A percentile compares a stretch with the other conserved stretches of the same genome.
phyloP scores from a whole-genome alignment of 2,113 vertebrate genomes.

The Atractosteus spatula region DNA sequence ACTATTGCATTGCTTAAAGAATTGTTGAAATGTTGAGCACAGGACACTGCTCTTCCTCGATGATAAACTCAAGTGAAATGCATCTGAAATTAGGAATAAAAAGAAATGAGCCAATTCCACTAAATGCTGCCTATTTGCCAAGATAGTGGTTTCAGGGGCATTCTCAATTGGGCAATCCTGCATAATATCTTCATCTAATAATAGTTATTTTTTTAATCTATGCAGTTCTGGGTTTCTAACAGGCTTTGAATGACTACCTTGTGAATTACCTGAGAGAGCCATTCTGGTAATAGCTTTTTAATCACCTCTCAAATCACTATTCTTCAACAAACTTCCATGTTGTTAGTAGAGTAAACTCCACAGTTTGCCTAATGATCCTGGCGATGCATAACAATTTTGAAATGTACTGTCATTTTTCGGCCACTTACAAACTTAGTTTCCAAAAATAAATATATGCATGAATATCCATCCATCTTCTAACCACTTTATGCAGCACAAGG shows the following conservation, averaged over 20 bases:
- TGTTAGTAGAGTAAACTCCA: slow-evolving; percentile 38
- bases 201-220: slow-evolving; percentile 51
- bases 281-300: slow-evolving; percentile 65
- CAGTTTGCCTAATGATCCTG: slow-evolving; percentile 40
- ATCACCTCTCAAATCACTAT: slow-evolving; percentile 62
- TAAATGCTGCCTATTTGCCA: slow-evolving; percentile 46
- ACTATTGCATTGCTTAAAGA: too few relatives aligned
- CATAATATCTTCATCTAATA: slow-evolving; percentile 61
- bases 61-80: slow-evolving; percentile 14
- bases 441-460: too few relatives aligned
- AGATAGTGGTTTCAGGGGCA: slow-evolving; percentile 37
- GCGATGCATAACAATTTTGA: slow-evolving; percentile 20
- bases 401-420: not conserved
- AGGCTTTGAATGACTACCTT: slow-evolving; percentile 59
- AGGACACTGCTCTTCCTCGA: not conserved
- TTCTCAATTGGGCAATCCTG: slow-evolving; percentile 51
- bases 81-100: slow-evolving; percentile 27
- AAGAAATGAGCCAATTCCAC: slow-evolving; percentile 34
- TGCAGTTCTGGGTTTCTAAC: slow-evolving; percentile 47
- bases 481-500: too few relatives aligned
- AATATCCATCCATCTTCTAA: too few relatives aligned
- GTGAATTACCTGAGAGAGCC: slow-evolving; percentile 64
- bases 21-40: too few relatives aligned
- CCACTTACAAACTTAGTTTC: too few relatives aligned
- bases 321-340: slow-evolving; percentile 30